Conservation (phyloP, 2,797 vertebrate genomes). For the Crocodylus rhombifer region DNA sequence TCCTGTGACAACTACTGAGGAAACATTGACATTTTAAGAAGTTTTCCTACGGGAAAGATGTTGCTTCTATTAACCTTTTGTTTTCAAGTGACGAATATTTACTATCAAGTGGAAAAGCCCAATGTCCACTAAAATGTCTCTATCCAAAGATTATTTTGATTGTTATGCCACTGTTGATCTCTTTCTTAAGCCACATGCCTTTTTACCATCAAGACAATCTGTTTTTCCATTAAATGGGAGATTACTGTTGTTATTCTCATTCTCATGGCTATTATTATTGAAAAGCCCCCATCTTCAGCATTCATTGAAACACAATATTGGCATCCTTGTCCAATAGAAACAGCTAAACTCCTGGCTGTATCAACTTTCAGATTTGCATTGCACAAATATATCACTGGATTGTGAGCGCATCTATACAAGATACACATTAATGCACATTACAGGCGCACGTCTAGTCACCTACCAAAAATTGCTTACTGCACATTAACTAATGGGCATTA, state of each 20-base stretch:
- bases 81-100: background rate
- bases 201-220: background rate
- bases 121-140: background rate
- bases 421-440: too few relatives aligned
- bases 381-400: background rate
- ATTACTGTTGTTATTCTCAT: background rate
- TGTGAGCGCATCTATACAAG: too few relatives aligned
- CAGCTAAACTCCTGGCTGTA: background rate
- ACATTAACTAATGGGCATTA: too few relatives aligned
- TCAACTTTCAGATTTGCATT: slow-evolving; percentile 9
- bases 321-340: background rate
- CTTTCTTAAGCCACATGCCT: background rate
- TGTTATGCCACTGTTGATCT: background rate
- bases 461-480: too few relatives aligned
- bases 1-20: background rate
- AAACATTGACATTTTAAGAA: background rate
- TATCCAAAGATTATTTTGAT: background rate
- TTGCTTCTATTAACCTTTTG: background rate
- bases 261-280: background rate
- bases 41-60: background rate
- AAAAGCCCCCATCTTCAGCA: slow-evolving; percentile 20
- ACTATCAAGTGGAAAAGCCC: background rate
- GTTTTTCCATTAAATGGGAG: background rate
- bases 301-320: background rate
- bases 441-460: too few relatives aligned